Conservation (phyloP, 2,113 vertebrate species). For the Okapia johnstoni region DNA sequence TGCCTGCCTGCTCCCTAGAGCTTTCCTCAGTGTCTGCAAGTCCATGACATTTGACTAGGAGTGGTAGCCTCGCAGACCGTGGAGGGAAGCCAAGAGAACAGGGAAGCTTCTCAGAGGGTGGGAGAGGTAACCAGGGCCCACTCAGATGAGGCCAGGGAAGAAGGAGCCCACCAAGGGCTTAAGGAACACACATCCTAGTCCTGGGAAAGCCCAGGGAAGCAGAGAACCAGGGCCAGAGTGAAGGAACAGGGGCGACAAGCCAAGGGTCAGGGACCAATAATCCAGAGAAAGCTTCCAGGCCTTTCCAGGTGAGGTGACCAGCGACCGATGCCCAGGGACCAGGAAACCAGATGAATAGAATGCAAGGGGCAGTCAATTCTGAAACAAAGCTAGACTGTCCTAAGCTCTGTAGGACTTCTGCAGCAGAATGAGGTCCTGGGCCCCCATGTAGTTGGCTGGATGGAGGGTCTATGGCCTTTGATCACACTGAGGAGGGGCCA, state of each 20-base stretch:
- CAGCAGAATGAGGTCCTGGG: background rate
- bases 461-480: background rate
- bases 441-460: background rate
- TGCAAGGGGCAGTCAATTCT: background rate
- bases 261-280: background rate
- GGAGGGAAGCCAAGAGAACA: background rate
- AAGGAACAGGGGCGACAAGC: background rate
- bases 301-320: background rate
- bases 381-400: background rate
- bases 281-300: background rate
- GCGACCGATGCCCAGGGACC: background rate
- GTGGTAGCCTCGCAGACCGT: background rate
- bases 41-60: background rate
- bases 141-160: background rate
- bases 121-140: too few relatives aligned
- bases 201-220: background rate
- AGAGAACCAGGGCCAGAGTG: background rate
- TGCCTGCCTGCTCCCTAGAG: background rate
- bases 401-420: background rate
- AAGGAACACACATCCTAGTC: background rate
- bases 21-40: background rate
- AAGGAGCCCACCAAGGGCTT: background rate
- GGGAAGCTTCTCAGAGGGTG: background rate
- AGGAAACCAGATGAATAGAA: background rate
- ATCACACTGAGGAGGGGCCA: background rate